phyloP scores from a whole-genome alignment of 2,797 vertebrate species.

The Typhlichthys subterraneus region DNA sequence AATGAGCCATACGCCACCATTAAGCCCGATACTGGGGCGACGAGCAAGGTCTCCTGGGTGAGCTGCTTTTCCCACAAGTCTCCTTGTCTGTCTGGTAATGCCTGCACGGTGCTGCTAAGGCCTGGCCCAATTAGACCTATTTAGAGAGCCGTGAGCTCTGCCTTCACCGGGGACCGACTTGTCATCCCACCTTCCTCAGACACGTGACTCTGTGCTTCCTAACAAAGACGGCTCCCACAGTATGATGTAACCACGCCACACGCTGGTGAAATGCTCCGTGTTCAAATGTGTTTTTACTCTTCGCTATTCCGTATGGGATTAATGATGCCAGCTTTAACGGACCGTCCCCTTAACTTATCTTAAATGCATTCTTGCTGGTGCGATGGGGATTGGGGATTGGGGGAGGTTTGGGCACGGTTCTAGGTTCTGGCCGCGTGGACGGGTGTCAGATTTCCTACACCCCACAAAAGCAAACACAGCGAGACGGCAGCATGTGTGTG shows the following conservation, averaged over 20 bases:
- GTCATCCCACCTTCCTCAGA: constrained; percentile 59
- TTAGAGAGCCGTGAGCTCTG: constrained; percentile 69
- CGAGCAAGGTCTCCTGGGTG: constrained; percentile 63
- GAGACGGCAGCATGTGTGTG: constrained; percentile 45
- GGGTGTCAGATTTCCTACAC: constrained; percentile 69
- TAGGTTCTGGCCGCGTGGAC: constrained; percentile 64
- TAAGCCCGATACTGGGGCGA: constrained; percentile 36
- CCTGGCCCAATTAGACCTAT: constrained; percentile 71
- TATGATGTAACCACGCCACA: constrained; percentile 58
- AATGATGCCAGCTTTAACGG: constrained; percentile 48
- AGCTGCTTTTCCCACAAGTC: constrained; percentile 52
- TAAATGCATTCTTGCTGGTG: constrained; percentile 53
- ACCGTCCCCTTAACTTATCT: constrained; percentile 39
- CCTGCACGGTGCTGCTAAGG: constrained; percentile 53
- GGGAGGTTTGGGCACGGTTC: constrained; percentile 31
- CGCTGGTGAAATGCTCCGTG: constrained; percentile 45
- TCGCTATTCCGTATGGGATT: constrained; percentile 54
- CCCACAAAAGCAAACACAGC: constrained; percentile 76
- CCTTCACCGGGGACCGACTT: constrained; percentile 60
- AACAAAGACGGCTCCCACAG: constrained; percentile 46
- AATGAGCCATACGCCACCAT: constrained; percentile 57
- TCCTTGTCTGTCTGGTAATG: constrained; percentile 52
- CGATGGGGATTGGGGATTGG: constrained; percentile 45
- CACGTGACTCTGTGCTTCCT: constrained; percentile 57
- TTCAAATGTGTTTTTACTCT: constrained; percentile 36